Conservation (phyloP, 2,797 vertebrate genomes). For the Otus scops region DNA sequence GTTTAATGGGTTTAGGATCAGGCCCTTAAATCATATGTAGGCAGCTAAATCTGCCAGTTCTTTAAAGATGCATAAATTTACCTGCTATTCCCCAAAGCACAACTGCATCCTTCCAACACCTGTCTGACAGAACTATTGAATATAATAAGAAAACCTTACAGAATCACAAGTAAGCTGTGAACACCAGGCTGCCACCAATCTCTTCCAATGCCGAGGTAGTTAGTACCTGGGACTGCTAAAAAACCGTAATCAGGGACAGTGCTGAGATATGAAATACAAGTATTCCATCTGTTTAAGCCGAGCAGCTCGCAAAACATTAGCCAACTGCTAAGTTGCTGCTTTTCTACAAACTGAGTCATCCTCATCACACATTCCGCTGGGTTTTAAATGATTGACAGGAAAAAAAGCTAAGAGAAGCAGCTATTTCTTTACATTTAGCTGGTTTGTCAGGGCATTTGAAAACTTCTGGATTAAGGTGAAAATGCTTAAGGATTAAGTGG, state of each 20-base stretch:
- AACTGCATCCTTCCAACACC: constrained; percentile 55
- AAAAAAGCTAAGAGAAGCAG: constrained; percentile 61
- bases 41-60: constrained; percentile 63
- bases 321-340: constrained; percentile 55
- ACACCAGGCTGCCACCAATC: constrained; percentile 47
- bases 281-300: constrained; percentile 33
- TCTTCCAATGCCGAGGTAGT: neutral
- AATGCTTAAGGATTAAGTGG: constrained; percentile 65
- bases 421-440: constrained; percentile 65
- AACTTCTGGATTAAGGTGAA: constrained; percentile 72
- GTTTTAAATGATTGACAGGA: constrained; percentile 62
- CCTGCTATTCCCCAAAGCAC: constrained; percentile 58
- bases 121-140: constrained; percentile 56
- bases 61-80: constrained; percentile 67
- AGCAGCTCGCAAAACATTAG: constrained; percentile 59
- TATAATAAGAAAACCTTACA: constrained; percentile 53
- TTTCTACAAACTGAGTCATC: constrained; percentile 63
- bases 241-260: neutral
- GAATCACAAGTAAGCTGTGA: constrained; percentile 61
- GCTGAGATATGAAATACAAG: constrained; percentile 35
- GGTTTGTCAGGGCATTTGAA: constrained; percentile 67
- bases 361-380: constrained; percentile 45
- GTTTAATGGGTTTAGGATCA: constrained; percentile 61
- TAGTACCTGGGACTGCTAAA: constrained; percentile 55
- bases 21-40: constrained; percentile 61